Base-by-base conservation (phyloP, 2,113 vertebrate species). In the Dinomys branickii region DNA sequence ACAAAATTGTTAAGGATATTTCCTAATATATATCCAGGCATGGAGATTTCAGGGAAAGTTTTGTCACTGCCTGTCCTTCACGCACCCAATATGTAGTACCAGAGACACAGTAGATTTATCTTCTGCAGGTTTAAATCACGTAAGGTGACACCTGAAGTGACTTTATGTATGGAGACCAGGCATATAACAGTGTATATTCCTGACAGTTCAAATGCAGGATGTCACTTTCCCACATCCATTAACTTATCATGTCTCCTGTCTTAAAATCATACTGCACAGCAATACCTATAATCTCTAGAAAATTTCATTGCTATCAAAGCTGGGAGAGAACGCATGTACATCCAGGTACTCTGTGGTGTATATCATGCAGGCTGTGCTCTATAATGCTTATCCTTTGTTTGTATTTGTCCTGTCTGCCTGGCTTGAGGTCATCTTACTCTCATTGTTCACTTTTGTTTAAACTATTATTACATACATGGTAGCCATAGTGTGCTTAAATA, bases 51-150 rank as follows among this genome's bases (percentile, higher is more conserved):
- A n/a, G 67, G 59, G 41, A 94, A 83, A 92, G 83, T 91, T 86
- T 58, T 73, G 91, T 89, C 52, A 87, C 9, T 85, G 50, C 3
- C 58, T 87, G 58, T 38, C 94, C 69, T 81, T 90, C 61, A 96
- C 85, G 85, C 16, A 77, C 11, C 56, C 61, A 67, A 41, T 38
- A 58, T 3, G 0, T 26, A 2, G 67, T 73, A 12, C 19, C 44
- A 77, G 85, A 84, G 81, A 83, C 24, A 71, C 35, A 82, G 47
- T 56, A 9, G 58, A 67, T 93, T 94, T 90, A 92, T 82, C 61
- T 85, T 94, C 90, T 85, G 71, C 71, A 71, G 41, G 28, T 56
- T 95, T 86, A 95, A 83, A 86, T 96, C 88, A 90, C 38, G 44
- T 82, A 58, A 96, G 52, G 73, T 92, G 90, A 91, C 65, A 78